Conservation (phyloP, 2,888 invertebrate genomes). For the Spilarctia lutea region DNA sequence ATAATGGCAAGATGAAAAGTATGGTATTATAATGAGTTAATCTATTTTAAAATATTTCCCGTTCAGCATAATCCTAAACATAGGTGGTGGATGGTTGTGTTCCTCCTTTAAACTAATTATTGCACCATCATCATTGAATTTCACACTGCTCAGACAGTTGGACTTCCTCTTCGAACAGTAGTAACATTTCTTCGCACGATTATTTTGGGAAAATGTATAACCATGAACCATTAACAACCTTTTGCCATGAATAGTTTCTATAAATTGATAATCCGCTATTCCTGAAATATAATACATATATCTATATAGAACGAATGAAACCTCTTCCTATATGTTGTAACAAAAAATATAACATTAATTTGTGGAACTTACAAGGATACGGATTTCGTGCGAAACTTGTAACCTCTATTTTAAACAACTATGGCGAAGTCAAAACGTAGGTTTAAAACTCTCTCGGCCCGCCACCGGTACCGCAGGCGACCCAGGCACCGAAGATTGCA, state of each 20-base stretch:
- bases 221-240: constrained; percentile 35
- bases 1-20: too few species aligned
- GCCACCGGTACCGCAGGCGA: too few species aligned
- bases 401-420: background rate
- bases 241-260: constrained; percentile 20
- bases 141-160: constrained; percentile 42
- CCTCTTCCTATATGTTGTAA: background rate
- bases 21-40: background rate
- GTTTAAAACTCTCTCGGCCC: too few species aligned
- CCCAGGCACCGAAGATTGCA: too few species aligned
- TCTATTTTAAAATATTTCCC: constrained; percentile 21
- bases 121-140: constrained; percentile 24
- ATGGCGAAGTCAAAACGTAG: too few species aligned
- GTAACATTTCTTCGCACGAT: constrained; percentile 30
- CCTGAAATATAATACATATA: constrained; percentile 9
- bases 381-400: background rate
- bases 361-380: background rate
- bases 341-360: background rate
- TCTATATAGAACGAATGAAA: background rate
- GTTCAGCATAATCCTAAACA: constrained; percentile 8
- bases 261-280: constrained; percentile 8
- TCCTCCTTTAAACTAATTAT: constrained; percentile 16
- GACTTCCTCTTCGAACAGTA: constrained; percentile 47
- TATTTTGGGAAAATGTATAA: constrained; percentile 36
- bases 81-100: constrained; percentile 22